phyloP scores from a whole-genome alignment of 2,113 vertebrate species.

The Oncorhynchus masou region DNA sequence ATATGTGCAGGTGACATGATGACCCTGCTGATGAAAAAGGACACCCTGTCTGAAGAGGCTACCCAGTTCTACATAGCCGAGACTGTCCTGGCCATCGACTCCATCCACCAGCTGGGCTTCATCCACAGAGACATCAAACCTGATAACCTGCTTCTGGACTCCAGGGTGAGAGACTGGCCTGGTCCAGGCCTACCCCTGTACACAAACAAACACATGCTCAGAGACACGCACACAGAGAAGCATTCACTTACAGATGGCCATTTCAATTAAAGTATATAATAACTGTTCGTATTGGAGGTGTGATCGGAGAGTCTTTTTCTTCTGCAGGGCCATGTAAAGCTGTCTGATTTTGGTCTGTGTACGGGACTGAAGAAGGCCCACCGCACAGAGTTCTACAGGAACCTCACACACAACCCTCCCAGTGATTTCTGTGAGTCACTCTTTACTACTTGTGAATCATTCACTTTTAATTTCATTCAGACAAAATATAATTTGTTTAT shows the following conservation, averaged over 20 bases:
- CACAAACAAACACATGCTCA: background rate
- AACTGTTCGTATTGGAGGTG: background rate
- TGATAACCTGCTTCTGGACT: constrained; percentile 94
- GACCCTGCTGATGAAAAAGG: constrained; percentile 99
- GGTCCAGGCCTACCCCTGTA: background rate
- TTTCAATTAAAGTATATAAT: no score
- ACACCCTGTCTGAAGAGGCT: constrained; percentile 94
- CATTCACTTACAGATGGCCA: no score
- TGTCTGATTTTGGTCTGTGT: constrained; percentile 97
- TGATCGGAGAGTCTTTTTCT: background rate
- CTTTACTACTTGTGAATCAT: background rate
- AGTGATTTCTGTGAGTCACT: constrained; percentile 97
- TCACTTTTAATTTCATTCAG: background rate
- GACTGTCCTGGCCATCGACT: constrained; percentile 95
- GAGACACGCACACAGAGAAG: background rate
- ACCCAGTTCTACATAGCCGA: constrained; percentile 99
- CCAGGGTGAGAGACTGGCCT: constrained; percentile 75
- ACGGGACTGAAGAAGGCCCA: constrained; percentile 98
- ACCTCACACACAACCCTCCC: constrained; percentile 94
- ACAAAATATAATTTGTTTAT: background rate
- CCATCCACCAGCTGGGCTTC: constrained; percentile 97
- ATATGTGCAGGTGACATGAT: constrained; percentile 91
- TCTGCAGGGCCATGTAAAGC: constrained; percentile 91
- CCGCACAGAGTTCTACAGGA: constrained; percentile 96
- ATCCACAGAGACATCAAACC: constrained; percentile 98